These are phyloP conservation scores for Malurus cyaneus DNA, from an alignment of 2,113 vertebrate species.

Conservation along the genomic window DNA sequence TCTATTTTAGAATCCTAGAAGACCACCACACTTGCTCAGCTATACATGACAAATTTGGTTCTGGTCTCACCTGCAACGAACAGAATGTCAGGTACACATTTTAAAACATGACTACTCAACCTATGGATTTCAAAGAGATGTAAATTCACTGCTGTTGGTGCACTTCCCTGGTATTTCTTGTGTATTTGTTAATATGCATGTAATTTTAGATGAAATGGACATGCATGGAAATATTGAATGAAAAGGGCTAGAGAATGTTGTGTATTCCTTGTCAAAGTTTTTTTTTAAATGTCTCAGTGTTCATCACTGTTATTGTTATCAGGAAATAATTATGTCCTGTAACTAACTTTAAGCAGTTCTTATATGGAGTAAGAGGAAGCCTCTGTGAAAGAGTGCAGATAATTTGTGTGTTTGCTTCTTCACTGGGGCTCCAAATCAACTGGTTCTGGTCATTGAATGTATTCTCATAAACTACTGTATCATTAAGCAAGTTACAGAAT, in stretches of 20 bases:
- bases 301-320: not conserved
- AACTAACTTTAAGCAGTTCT: not conserved
- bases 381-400: not conserved
- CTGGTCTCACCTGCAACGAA: constrained; percentile 71
- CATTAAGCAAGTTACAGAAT: not conserved
- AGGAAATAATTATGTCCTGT: not conserved
- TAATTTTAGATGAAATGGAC: not conserved
- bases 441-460: not conserved
- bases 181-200: not conserved
- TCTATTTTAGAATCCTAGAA: constrained; percentile 73
- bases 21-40: constrained; percentile 72
- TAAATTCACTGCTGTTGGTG: not conserved
- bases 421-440: not conserved
- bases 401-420: not conserved
- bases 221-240: not conserved
- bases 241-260: not conserved
- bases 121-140: not conserved
- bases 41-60: constrained; percentile 75
- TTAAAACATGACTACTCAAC: not conserved
- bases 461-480: not conserved
- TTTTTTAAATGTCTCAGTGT: not conserved
- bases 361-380: not conserved
- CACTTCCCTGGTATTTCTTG: not conserved
- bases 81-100: constrained; percentile 72
- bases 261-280: not conserved